phyloP scores from a whole-genome alignment of 2,888 invertebrate genomes.

The Azorinus chamasolen region DNA sequence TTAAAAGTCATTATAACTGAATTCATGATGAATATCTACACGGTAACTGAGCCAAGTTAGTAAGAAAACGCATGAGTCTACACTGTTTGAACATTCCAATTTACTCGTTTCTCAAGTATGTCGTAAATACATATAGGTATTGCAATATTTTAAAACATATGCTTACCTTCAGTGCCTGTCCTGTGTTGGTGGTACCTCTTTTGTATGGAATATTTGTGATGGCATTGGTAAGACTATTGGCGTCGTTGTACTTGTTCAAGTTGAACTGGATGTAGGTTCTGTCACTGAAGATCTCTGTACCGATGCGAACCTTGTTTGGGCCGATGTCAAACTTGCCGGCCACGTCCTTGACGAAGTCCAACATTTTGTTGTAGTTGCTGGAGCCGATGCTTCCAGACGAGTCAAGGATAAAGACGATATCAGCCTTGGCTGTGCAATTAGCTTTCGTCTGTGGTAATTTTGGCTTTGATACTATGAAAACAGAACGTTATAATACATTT shows the following conservation, averaged over 20 bases:
- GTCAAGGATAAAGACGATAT: constrained; percentile 82
- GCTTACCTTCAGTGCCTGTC: constrained; percentile 70
- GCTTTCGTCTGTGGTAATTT: constrained; percentile 24
- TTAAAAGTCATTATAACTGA: too few species aligned
- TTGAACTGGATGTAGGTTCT: constrained; percentile 78
- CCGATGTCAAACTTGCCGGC: constrained; percentile 75
- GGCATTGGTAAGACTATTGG: constrained; percentile 69
- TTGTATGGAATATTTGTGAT: constrained; percentile 77
- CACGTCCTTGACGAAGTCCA: constrained; percentile 76
- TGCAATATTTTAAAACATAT: too few species aligned
- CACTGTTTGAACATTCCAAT: too few species aligned
- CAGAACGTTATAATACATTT: too few species aligned
- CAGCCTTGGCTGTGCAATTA: constrained; percentile 76
- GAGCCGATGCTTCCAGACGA: constrained; percentile 80
- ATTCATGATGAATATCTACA: too few species aligned
- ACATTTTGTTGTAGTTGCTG: constrained; percentile 76
- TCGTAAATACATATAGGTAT: too few species aligned
- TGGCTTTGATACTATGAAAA: constrained; percentile 59
- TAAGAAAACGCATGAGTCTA: too few species aligned
- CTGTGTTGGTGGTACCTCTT: constrained; percentile 81
- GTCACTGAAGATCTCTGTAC: constrained; percentile 74
- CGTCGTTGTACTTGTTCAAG: constrained; percentile 74
- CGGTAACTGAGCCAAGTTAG: too few species aligned
- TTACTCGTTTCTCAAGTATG: too few species aligned
- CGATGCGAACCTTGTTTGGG: constrained; percentile 74